Percentiles rank a stretch among this genome's conserved stretches.
These are phyloP conservation scores for Venturia canescens DNA, from an alignment of 1,140 invertebrate species.

Conservation along the genomic window DNA sequence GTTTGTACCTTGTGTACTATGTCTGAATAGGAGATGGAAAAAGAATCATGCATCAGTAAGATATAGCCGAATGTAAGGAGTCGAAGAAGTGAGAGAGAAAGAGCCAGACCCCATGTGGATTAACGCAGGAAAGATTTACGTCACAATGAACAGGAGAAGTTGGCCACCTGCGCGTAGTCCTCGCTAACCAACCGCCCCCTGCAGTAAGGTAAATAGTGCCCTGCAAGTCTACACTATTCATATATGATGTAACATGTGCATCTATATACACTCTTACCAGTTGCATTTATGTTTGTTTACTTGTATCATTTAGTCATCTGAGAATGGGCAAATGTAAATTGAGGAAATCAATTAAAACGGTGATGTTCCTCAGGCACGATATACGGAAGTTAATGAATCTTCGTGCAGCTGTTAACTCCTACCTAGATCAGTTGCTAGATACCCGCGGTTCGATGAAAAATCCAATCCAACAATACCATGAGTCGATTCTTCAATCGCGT, in stretches of 20 bases:
- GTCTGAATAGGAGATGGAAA: not conserved
- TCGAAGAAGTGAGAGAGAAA: not conserved
- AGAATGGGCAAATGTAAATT: no score
- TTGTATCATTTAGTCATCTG: not conserved
- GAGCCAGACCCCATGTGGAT: constrained; percentile 46
- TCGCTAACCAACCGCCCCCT: not conserved
- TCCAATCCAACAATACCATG: no score
- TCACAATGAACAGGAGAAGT: constrained; percentile 42
- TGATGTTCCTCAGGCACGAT: no score
- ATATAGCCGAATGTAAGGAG: not conserved
- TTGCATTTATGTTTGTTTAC: not conserved
- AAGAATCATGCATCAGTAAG: not conserved
- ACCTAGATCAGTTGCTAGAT: no score
- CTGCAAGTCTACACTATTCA: constrained; percentile 15
- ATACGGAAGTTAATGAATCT: no score
- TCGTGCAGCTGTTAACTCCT: no score
- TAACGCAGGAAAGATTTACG: constrained; percentile 46
- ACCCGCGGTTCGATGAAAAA: no score
- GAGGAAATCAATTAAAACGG: no score
- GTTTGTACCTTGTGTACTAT: not conserved
- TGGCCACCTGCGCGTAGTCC: constrained; percentile 44
- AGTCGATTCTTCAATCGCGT: no score
- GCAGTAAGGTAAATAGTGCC: constrained; percentile 35
- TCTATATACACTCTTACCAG: not conserved
- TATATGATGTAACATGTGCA: not conserved